Conservation (phyloP, 2,113 vertebrate species). For the Copsychus sechellarum region DNA sequence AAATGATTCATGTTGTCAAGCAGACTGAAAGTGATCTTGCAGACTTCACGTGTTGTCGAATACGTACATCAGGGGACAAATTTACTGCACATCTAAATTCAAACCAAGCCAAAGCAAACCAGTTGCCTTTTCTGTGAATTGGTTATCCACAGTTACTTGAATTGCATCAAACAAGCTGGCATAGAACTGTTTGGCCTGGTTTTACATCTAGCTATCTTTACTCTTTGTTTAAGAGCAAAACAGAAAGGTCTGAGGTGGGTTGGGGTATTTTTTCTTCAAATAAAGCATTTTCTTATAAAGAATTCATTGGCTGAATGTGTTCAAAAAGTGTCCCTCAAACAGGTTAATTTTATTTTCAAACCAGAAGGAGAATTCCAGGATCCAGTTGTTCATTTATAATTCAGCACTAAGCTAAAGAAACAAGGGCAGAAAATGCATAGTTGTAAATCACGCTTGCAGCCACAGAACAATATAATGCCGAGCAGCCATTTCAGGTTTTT, state of each 20-base stretch:
- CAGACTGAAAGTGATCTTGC: neutral
- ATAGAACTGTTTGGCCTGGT: neutral
- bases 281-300: neutral
- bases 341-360: constrained; percentile 52
- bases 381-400: constrained; percentile 61
- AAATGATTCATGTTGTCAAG: neutral
- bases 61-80: neutral
- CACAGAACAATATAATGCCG: neutral
- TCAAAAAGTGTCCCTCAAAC: neutral
- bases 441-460: constrained; percentile 1
- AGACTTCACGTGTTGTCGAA: neutral
- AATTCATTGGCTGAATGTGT: constrained; percentile 9
- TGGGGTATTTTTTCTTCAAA: neutral
- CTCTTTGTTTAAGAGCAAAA: neutral
- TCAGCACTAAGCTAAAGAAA: constrained; percentile 54
- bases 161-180: neutral
- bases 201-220: neutral
- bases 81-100: neutral
- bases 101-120: neutral
- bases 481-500: constrained; percentile 8
- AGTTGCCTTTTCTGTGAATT: neutral
- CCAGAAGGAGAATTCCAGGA: constrained; percentile 31
- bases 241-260: neutral
- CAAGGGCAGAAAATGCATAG: constrained; percentile 12
- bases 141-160: neutral